Evolutionary conservation across 2,888 invertebrate genomes (phyloP), one percentile per base, ranked within the genome.

Genomic region (Diplazon laetatorius): DNA sequence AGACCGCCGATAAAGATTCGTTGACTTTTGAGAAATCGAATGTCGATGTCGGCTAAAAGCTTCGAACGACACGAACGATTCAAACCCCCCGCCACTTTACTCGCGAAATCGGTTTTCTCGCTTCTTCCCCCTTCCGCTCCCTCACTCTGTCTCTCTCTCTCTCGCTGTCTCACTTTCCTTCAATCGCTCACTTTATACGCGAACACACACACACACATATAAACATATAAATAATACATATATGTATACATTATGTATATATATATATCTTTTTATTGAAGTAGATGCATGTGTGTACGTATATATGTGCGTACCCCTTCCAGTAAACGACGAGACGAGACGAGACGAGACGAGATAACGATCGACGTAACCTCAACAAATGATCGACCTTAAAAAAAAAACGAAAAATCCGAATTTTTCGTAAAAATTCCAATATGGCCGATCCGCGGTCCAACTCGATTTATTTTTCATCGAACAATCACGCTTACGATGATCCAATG

Each of bases 1-100:
- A n/a, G n/a, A n/a, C n/a, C 55, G 65, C 25, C 78, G 78, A 66
- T 62, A 74, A 66, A 50, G 60, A 68, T 74, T 62, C 74, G 74
- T 75, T 78, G 78, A 78, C 74, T 78, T 78, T 78, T 78, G 78
- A 78, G 78, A 71, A n/a, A 75, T 71, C 78, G 78, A 78, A 75
- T 74, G 71, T 60, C 2, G 48, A 66, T 35, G 71, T 74, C n/a
- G n/a, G n/a, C n/a, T n/a, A n/a, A 75, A 69, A 78, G 74, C 76
- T 59, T 57, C 55, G 68, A 59, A 66, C 44, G 62, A 48, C n/a
- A n/a, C n/a, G n/a, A n/a, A n/a, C 60, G 18, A 22, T 75, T 62
- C 74, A 70, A n/a, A 6, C 30, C 42, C 73, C 74, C 74, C 78
- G 62, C 66, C 78, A 68, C 69, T 25, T 14, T 8, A 22, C 20